A percentile compares a stretch with the other conserved stretches of the same genome.
Evolutionary conservation across 2,888 invertebrate species (phyloP).

Genomic region (Epsilonema sp.): DNA sequence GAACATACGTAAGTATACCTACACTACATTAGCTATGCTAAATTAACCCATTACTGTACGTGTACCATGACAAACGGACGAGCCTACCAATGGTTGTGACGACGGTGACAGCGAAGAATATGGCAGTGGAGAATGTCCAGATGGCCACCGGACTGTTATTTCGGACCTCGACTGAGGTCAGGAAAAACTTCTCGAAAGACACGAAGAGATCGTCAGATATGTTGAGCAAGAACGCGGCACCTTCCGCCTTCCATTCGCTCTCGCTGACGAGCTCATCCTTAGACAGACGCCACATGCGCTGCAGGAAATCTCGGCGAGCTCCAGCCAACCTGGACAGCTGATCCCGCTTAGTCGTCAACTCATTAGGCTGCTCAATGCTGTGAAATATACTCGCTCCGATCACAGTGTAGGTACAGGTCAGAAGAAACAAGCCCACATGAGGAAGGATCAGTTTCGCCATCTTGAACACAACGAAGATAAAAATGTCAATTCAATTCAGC

Average conservation of each 20-base stretch:
- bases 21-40: too few species aligned
- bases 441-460: slow-evolving; percentile 9
- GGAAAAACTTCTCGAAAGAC: slow-evolving; percentile 25
- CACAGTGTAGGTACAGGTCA: slow-evolving; percentile 9
- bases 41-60: too few species aligned
- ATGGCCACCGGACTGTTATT: slow-evolving; percentile 22
- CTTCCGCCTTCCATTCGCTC: slow-evolving; percentile 13
- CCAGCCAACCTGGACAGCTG: slow-evolving; percentile 17
- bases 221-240: slow-evolving; percentile 20
- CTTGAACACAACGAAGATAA: slow-evolving; percentile 4
- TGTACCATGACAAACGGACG: too few species aligned
- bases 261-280: background rate
- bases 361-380: slow-evolving; percentile 24
- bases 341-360: slow-evolving; percentile 16
- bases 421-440: slow-evolving; percentile 9
- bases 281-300: slow-evolving; percentile 13
- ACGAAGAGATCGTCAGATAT: slow-evolving; percentile 26
- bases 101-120: slow-evolving; percentile 29
- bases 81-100: too few species aligned
- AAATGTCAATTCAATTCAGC: too few species aligned
- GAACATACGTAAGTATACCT: too few species aligned
- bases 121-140: slow-evolving; percentile 27
- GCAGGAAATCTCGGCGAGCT: slow-evolving; percentile 19
- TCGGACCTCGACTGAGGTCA: background rate
- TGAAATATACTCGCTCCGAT: slow-evolving; percentile 23